phyloP scores from a whole-genome alignment of 35 echinoderm and acorn worm species.

The Apostichopus parvimensis region DNA sequence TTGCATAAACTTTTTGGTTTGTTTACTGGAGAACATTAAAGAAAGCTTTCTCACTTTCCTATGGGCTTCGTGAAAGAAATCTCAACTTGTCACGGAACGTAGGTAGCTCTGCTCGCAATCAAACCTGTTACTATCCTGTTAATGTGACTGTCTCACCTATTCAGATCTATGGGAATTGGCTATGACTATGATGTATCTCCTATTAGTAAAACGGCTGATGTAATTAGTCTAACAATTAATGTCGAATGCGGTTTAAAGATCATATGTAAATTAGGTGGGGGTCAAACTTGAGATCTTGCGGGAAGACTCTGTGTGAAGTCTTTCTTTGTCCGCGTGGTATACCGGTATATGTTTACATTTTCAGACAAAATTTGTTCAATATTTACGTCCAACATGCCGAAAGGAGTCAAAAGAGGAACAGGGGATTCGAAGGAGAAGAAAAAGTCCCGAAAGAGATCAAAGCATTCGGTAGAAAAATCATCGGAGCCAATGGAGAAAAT shows the following conservation, averaged over 20 bases:
- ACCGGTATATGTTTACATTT: constrained; percentile 45
- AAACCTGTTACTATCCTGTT: not conserved
- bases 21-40: no score
- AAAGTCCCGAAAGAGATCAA: constrained; percentile 44
- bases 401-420: constrained; percentile 21
- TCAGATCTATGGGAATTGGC: no score
- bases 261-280: constrained; percentile 46
- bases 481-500: constrained; percentile 50
- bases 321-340: constrained; percentile 57
- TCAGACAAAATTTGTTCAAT: constrained; percentile 30
- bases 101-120: not conserved
- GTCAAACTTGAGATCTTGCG: constrained; percentile 62
- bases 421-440: constrained; percentile 31
- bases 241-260: constrained; percentile 12
- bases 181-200: not conserved
- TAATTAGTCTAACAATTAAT: not conserved
- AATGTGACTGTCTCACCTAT: no score
- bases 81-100: constrained; percentile 37
- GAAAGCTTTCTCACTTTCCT: not conserved
- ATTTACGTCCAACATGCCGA: constrained; percentile 47
- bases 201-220: not conserved
- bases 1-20: no score
- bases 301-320: constrained; percentile 6
- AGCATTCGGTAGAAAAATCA: constrained; percentile 24
- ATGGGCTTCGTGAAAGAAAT: constrained; percentile 30